Conservation (phyloP, 53 echinoderm and acorn worm genomes). For the Paracentrotus lividus region DNA sequence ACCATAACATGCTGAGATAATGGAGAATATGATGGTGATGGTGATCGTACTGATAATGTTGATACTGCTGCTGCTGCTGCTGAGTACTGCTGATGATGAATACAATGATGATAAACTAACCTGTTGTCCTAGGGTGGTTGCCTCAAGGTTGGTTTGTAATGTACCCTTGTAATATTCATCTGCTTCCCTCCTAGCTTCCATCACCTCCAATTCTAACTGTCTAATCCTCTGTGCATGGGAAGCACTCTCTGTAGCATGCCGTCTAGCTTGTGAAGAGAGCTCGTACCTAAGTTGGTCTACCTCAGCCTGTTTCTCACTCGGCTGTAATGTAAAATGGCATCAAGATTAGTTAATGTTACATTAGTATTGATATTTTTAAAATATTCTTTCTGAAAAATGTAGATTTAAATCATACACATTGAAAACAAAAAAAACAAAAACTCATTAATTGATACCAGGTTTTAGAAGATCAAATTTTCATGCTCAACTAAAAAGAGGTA, state of each 20-base stretch:
- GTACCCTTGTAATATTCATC: slow-evolving; percentile 86
- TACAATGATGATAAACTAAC: slow-evolving; percentile 21
- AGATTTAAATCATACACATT: too few species aligned
- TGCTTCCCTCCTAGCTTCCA: slow-evolving; percentile 77
- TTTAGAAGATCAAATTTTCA: too few species aligned
- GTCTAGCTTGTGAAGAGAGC: slow-evolving; percentile 75
- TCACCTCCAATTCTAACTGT: slow-evolving; percentile 81
- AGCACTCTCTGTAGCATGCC: slow-evolving; percentile 78
- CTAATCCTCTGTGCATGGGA: slow-evolving; percentile 76
- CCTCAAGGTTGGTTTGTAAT: slow-evolving; percentile 86
- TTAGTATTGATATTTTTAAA: too few species aligned
- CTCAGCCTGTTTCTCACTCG: slow-evolving; percentile 73
- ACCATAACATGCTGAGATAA: too few species aligned
- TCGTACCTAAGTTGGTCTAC: slow-evolving; percentile 85
- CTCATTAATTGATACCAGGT: too few species aligned
- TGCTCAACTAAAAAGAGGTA: too few species aligned
- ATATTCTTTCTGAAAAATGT: too few species aligned
- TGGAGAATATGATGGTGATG: too few species aligned
- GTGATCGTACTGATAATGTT: neutral
- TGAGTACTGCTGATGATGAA: too few species aligned
- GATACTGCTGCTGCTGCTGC: too few species aligned
- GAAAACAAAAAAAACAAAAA: too few species aligned
- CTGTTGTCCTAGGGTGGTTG: slow-evolving; percentile 83
- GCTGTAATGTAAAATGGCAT: slow-evolving; percentile 68
- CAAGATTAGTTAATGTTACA: too few species aligned